These are phyloP conservation scores for Peromyscus attwateri DNA, from an alignment of 2,797 vertebrate species.

Conservation along the genomic window DNA sequence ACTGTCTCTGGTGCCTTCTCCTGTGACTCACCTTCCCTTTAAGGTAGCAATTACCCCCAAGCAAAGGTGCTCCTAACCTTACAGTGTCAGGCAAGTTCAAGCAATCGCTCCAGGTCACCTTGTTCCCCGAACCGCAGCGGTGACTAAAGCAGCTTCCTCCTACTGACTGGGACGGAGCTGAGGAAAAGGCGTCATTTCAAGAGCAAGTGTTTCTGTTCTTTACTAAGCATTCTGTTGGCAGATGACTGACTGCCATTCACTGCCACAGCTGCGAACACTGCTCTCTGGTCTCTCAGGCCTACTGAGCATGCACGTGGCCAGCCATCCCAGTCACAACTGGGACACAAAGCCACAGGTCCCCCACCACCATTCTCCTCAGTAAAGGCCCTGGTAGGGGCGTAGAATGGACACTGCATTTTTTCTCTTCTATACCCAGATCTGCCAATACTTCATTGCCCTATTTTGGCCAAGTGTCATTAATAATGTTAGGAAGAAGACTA, in stretches of 20 bases:
- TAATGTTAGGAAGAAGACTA: neutral
- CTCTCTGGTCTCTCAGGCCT: neutral
- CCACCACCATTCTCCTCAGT: neutral
- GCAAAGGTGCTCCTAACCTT: neutral
- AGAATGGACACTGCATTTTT: neutral
- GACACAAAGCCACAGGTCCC: neutral
- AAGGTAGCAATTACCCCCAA: neutral
- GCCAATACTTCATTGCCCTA: neutral
- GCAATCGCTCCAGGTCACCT: neutral
- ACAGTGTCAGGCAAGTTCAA: neutral
- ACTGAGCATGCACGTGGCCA: neutral
- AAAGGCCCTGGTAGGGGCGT: neutral
- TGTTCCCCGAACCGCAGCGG: too few relatives aligned
- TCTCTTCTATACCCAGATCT: neutral
- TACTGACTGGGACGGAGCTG: neutral
- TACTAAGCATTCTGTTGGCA: conserved; percentile 72
- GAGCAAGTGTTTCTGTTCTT: conserved; percentile 61
- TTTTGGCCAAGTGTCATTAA: conserved; percentile 3
- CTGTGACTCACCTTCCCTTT: neutral
- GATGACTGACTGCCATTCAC: conserved; percentile 56
- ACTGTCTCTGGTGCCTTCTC: neutral
- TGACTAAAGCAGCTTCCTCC: neutral
- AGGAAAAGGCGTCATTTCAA: conserved; percentile 62
- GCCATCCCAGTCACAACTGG: neutral
- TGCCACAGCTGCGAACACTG: neutral